Conservation (phyloP, 2,888 invertebrate genomes). For the Caenorhabditis sulstoni region DNA sequence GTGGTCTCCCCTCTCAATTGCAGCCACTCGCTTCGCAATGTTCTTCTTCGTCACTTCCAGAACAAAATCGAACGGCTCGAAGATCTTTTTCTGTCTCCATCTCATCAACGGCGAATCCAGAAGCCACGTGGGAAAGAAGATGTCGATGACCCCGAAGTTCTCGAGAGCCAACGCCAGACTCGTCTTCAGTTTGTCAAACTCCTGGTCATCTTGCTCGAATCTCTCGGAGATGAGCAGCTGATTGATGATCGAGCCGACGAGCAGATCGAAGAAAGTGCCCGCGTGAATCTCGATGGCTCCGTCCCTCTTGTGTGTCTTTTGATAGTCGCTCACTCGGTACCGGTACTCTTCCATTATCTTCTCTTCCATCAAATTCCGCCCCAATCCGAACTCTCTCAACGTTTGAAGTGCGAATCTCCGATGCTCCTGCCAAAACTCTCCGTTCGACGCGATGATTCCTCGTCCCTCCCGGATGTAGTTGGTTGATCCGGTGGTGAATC, state of each 20-base stretch:
- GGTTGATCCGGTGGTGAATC: constrained; percentile 29
- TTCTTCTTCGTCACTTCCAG: constrained; percentile 20
- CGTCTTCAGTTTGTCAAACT: constrained; percentile 32
- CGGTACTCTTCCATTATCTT: constrained; percentile 54
- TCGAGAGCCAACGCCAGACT: constrained; percentile 21
- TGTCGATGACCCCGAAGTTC: constrained; percentile 37
- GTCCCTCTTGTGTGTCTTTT: constrained; percentile 25
- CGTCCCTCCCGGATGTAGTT: constrained; percentile 39
- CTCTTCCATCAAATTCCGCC: constrained; percentile 56
- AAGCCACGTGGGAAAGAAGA: constrained; percentile 27
- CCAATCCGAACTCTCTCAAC: constrained; percentile 52
- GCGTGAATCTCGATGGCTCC: constrained; percentile 34
- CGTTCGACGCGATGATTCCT: constrained; percentile 52
- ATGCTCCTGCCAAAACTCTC: constrained; percentile 54
- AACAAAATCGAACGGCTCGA: constrained; percentile 34
- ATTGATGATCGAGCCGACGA: constrained; percentile 61
- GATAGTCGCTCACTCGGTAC: constrained; percentile 32
- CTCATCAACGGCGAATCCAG: constrained; percentile 35
- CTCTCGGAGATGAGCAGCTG: constrained; percentile 50
- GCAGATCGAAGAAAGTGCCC: constrained; percentile 50
- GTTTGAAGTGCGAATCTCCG: constrained; percentile 49
- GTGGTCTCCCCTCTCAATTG: constrained; percentile 34
- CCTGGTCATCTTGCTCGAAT: constrained; percentile 42
- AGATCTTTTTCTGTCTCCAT: constrained; percentile 38
- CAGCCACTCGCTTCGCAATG: constrained; percentile 6